These are phyloP conservation scores for Atractosteus spatula DNA, from an alignment of 2,113 vertebrate species.

Conservation along the genomic window DNA sequence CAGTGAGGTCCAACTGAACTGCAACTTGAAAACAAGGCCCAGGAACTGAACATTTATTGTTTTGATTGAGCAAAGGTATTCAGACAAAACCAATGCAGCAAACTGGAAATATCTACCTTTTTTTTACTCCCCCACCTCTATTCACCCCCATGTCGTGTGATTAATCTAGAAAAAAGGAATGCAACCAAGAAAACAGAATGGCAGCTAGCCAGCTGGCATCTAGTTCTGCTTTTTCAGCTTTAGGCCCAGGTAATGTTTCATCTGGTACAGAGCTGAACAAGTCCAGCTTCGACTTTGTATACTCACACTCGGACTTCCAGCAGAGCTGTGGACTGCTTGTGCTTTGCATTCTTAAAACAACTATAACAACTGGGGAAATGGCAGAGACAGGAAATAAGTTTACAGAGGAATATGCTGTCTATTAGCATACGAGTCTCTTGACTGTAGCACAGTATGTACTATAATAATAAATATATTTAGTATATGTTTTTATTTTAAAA, in stretches of 20 bases:
- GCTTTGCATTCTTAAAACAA: constrained; percentile 10
- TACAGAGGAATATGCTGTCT: not conserved
- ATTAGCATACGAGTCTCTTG: too few relatives aligned
- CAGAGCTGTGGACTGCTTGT: not conserved
- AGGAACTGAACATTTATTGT: not conserved
- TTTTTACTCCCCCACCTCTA: not conserved
- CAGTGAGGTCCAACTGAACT: too few relatives aligned
- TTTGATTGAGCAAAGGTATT: not conserved
- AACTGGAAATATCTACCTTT: not conserved
- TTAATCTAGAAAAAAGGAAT: not conserved
- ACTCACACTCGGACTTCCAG: not conserved
- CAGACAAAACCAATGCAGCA: not conserved
- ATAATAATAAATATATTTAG: too few relatives aligned
- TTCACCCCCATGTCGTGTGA: not conserved
- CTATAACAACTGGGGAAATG: not conserved
- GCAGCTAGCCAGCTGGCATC: constrained; percentile 4
- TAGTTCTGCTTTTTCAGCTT: constrained; percentile 7
- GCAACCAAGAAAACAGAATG: constrained; percentile 4
- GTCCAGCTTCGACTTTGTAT: not conserved
- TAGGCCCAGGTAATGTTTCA: constrained; percentile 18
- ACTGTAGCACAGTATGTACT: too few relatives aligned
- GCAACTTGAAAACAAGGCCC: not conserved
- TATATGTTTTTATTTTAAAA: too few relatives aligned
- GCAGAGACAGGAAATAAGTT: constrained; percentile 6
- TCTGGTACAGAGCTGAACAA: constrained; percentile 4